phyloP scores from a whole-genome alignment of 2,888 invertebrate species.

The Clitarchus hookeri region DNA sequence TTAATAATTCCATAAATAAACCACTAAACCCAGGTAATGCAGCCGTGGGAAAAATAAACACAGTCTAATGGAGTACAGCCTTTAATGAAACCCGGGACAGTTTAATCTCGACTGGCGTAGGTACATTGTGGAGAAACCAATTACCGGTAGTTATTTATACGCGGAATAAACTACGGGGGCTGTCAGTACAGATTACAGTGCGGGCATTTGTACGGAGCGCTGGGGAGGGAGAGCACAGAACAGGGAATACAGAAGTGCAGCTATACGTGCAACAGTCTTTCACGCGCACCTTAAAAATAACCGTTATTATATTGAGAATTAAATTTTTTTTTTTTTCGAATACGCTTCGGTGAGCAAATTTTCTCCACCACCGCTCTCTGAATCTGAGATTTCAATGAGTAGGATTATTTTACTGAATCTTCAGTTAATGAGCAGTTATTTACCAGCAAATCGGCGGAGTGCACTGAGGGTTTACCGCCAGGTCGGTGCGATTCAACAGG shows the following conservation, averaged over 20 bases:
- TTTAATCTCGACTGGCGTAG: not conserved
- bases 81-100: not conserved
- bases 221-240: not conserved
- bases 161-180: not conserved
- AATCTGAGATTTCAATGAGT: too few species aligned
- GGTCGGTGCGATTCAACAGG: too few species aligned
- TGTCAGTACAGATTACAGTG: not conserved
- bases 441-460: too few species aligned
- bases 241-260: not conserved
- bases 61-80: not conserved
- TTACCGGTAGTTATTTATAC: not conserved
- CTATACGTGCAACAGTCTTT: not conserved
- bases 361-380: too few species aligned
- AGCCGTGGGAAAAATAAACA: conserved; percentile 5
- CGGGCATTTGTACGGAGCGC: not conserved
- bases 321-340: too few species aligned
- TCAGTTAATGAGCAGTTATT: too few species aligned
- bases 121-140: not conserved
- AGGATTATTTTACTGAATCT: too few species aligned
- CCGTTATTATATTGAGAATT: too few species aligned
- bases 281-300: too few species aligned
- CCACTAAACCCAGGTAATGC: not conserved
- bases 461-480: too few species aligned
- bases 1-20: not conserved
- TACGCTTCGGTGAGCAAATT: too few species aligned